Evolutionary conservation across 2,113 vertebrate species (phyloP), one percentile per base, ranked within the genome.

Genomic region (Passer domesticus): DNA sequence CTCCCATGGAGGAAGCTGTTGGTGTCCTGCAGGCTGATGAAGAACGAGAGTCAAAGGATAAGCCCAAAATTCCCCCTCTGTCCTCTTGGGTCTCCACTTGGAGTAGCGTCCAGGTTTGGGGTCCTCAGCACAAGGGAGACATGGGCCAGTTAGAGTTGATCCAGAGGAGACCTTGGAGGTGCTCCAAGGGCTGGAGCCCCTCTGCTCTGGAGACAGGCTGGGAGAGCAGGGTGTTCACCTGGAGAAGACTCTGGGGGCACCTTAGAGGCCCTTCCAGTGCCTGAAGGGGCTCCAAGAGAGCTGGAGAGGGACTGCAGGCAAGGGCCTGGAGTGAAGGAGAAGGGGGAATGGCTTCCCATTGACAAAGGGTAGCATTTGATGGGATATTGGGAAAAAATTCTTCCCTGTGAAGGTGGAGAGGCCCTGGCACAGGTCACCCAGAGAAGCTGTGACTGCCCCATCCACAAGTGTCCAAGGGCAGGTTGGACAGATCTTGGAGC

Each of bases 391-490:
- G 39, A n/a, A n/a, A 55, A 53, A 69, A 39, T 78, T 62, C 10
- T 78, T 62, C 0, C 0, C 23, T 62, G 0, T 22, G 28, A 62
- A 3, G 5, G 5, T 46, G 28, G 6, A 4, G 22, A 78, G 84
- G 19, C 19, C 23, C 8, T 69, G 55, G 2, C 12, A 28, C 39
- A 53, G 6, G 28, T 1, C 44, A 9, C 18, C 14, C 1, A 28
- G 84, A 60, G 55, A 39, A 69, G 3, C 46, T 69, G 28, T 60
- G 63, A 4, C 10, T 39, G 28, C 23, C 6, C 28, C 33, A 46
- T 53, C 18, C 8, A 10, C 78, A n/a, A n/a, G n/a, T n/a, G n/a
- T n/a, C n/a, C n/a, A n/a, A n/a, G n/a, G 33, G 39, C 39, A 39
- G 39, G 39, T 39, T 39, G 39, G 39, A 39, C 11, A 12, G 10